Base-by-base conservation (phyloP, 1,140 invertebrate genomes). In the Colletes gigas region DNA sequence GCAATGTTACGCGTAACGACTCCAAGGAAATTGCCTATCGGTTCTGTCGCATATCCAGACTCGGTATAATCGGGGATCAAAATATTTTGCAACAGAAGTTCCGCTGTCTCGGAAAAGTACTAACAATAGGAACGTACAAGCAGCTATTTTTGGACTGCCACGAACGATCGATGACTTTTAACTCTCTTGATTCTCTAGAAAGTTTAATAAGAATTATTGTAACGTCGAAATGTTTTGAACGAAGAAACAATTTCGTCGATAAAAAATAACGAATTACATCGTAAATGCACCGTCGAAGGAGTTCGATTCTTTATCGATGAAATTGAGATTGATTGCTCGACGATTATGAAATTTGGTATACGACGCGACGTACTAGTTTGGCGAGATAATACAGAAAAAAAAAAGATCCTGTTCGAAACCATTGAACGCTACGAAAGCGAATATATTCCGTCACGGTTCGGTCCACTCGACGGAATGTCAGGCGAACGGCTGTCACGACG, bases 91-190 rank as follows among this genome's bases (percentile, higher is more conserved):
- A 15, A 72, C 5, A 7, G 39, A 60, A 72, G 60, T 47, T 4
- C 8, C 21, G 14, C 17, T 39, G 12, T 67, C 17, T 65, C n/a
- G 50, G 19, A 76, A 57, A 69, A 50, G 7, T 47, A 17, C 14
- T 3, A 14, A 30, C 30, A 30, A 30, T 30, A 30, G n/a, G 39
- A 47, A 57, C 54, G 14, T 19, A 21, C 4, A 10, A 21, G 15
- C 14, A 60, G 14, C 12, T 77, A 77, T 77, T 69, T 59, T 69
- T 77, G 54, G 44, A 30, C 12, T 47, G 21, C 55, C 19, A 59
- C 50, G 57, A 47, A 77, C 17, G 41, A 69, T 21, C 14, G 15
- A n/a, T 7, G 21, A 47, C 15, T 50, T 77, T 14, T 8, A 69
- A 60, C 15, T 12, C 30, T 55, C 19, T 8, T 10, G n/a, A 19